phyloP scores from a whole-genome alignment of 1,140 invertebrate species.

The Myzus persicae region DNA sequence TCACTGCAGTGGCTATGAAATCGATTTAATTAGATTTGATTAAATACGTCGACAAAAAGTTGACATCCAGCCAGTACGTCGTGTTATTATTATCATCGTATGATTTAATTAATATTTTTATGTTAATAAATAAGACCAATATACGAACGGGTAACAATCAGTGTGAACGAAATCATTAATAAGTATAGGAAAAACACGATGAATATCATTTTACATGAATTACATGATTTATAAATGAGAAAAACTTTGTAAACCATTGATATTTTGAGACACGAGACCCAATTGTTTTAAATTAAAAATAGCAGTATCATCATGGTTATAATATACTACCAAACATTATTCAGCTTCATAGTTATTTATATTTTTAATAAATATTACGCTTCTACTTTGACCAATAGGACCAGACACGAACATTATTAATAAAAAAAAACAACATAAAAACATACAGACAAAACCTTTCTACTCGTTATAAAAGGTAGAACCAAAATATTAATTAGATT shows the following conservation, averaged over 20 bases:
- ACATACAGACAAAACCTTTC: not conserved
- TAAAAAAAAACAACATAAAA: not conserved
- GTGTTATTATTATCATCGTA: not conserved
- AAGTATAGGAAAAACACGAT: not conserved
- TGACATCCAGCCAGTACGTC: not conserved
- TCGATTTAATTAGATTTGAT: not conserved
- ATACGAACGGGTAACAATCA: not conserved
- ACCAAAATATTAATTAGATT: not conserved
- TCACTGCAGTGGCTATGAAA: not conserved
- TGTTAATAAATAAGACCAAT: not conserved
- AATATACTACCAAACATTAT: not conserved
- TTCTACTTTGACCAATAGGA: not conserved
- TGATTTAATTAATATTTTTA: not conserved
- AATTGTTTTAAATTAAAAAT: not conserved
- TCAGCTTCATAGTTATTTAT: not conserved
- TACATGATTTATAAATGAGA: not conserved
- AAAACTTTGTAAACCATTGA: not conserved
- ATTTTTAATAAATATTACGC: not conserved
- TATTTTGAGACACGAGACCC: not conserved
- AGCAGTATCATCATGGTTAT: not conserved
- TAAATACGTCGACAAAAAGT: not conserved
- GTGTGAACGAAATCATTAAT: not conserved
- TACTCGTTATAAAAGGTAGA: not conserved
- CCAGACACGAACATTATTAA: conserved; percentile 2
- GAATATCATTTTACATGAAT: not conserved